These are phyloP conservation scores for Coregonus sp. DNA, from an alignment of 2,797 vertebrate species.

Conservation along the genomic window DNA sequence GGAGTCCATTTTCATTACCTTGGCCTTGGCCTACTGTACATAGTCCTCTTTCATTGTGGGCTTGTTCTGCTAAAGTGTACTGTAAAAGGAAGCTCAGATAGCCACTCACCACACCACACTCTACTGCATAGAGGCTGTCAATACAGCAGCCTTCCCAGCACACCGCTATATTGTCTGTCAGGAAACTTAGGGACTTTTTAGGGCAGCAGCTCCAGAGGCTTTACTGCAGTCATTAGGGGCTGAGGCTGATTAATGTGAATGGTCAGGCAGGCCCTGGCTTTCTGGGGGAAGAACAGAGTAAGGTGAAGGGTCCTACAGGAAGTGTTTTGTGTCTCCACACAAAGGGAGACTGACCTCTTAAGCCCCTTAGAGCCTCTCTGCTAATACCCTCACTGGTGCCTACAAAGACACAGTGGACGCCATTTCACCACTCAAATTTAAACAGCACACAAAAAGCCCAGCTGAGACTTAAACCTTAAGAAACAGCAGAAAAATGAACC, in stretches of 20 bases:
- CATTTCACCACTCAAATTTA: conserved; percentile 78
- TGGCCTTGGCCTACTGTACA: conserved; percentile 43
- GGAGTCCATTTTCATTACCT: conserved; percentile 42
- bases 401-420: conserved; percentile 78
- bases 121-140: conserved; percentile 25
- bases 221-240: conserved; percentile 91
- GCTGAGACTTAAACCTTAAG: conserved; percentile 53
- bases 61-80: conserved; percentile 45
- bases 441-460: conserved; percentile 58
- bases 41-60: conserved; percentile 40
- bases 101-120: conserved; percentile 39
- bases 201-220: conserved; percentile 73
- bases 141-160: conserved; percentile 24
- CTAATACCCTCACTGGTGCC: conserved; percentile 80
- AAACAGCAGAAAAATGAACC: conserved; percentile 70
- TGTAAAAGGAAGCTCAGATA: conserved; percentile 38
- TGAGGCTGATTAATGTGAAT: conserved; percentile 95
- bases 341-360: conserved; percentile 88
- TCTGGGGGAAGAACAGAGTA: conserved; percentile 70
- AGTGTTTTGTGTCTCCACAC: conserved; percentile 91
- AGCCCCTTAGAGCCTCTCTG: conserved; percentile 84
- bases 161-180: conserved; percentile 16
- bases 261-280: conserved; percentile 83
- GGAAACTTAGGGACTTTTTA: conserved; percentile 73
- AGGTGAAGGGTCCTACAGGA: conserved; percentile 85